Evolutionary conservation across 1,140 invertebrate genomes (phyloP).

Genomic region (Drosophila lacertosa): DNA sequence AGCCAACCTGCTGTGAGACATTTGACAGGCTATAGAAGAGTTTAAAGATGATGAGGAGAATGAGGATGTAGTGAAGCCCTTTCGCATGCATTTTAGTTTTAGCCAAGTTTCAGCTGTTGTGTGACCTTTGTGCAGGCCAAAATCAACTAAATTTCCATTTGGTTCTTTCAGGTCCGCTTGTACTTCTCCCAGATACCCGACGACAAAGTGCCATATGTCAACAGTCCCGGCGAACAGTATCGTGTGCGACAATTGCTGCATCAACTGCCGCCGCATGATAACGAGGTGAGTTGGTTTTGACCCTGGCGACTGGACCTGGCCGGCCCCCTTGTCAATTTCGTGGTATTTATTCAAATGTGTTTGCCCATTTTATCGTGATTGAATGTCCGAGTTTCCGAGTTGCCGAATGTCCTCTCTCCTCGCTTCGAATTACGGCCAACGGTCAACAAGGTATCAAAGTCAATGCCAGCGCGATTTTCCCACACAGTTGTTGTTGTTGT

Average conservation of each 20-base stretch:
- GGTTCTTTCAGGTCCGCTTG: conserved; percentile 92
- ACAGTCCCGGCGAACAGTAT: conserved; percentile 97
- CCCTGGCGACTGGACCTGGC: no score
- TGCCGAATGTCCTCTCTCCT: no score
- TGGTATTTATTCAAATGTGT: conserved; percentile 73
- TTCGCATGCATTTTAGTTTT: conserved; percentile 19
- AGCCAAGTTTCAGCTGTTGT: conserved; percentile 34
- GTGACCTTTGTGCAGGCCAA: conserved; percentile 45
- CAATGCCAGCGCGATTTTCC: conserved; percentile 67
- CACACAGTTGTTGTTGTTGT: conserved; percentile 39
- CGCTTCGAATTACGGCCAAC: conserved; percentile 69
- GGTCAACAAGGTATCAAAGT: conserved; percentile 76
- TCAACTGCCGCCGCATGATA: conserved; percentile 98
- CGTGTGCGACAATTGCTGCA: conserved; percentile 94
- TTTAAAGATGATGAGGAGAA: not conserved
- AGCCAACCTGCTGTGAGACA: conserved; percentile 59
- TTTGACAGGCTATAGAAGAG: conserved; percentile 23
- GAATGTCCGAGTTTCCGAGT: conserved; percentile 51
- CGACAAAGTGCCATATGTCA: conserved; percentile 98
- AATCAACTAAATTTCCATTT: conserved; percentile 30
- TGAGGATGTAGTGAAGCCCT: conserved; percentile 20
- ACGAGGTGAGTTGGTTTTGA: conserved; percentile 89
- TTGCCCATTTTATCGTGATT: conserved; percentile 68
- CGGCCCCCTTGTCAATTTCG: conserved; percentile 59
- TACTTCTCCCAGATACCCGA: conserved; percentile 98